Percentiles rank a stretch among this genome's conserved stretches.
These are phyloP conservation scores for Actias luna DNA, from an alignment of 2,888 invertebrate genomes.

Conservation along the genomic window DNA sequence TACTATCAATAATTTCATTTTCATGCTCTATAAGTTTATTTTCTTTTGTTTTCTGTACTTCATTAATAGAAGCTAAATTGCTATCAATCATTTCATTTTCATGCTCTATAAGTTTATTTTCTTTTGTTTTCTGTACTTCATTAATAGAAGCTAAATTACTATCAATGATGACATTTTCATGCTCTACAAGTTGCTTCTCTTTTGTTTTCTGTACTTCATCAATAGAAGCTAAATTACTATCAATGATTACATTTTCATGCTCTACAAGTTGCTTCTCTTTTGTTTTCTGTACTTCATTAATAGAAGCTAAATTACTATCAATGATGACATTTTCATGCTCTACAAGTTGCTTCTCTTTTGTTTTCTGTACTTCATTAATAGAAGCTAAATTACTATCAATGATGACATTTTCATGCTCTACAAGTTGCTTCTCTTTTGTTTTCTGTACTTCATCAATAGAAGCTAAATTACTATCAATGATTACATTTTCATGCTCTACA, in stretches of 20 bases:
- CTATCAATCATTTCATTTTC: too few species aligned
- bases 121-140: neutral
- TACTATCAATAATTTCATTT: neutral
- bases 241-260: too few species aligned
- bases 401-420: too few species aligned
- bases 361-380: neutral
- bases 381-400: too few species aligned
- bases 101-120: neutral
- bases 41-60: neutral
- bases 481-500: too few species aligned
- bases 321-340: too few species aligned
- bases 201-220: neutral
- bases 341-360: neutral
- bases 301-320: too few species aligned
- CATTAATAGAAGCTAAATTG: neutral
- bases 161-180: too few species aligned
- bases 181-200: neutral
- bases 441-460: neutral
- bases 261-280: neutral
- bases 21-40: neutral
- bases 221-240: too few species aligned
- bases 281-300: neutral
- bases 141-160: too few species aligned
- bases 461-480: too few species aligned
- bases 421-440: neutral